These are phyloP conservation scores for Auanema sp. DNA, from an alignment of 2,888 invertebrate species.

Conservation along the genomic window DNA sequence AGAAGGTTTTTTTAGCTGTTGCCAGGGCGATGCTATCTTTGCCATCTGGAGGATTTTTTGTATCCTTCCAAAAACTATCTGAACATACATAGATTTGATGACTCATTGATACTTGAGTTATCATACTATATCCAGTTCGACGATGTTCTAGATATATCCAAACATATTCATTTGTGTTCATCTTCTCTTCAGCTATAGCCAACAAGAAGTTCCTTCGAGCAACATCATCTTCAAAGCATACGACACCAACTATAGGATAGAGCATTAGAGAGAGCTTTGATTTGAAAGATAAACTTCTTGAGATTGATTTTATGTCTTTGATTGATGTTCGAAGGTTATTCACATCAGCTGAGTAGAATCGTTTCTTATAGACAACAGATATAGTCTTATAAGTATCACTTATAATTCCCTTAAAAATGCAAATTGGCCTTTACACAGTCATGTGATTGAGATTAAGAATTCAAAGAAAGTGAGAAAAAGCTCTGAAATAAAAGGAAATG, in stretches of 20 bases:
- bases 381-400: too few species aligned
- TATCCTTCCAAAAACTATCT: conserved; percentile 29
- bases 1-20: conserved; percentile 17
- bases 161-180: conserved; percentile 35
- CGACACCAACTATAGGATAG: conserved; percentile 23
- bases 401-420: too few species aligned
- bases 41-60: conserved; percentile 20
- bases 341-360: too few species aligned
- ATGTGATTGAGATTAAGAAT: too few species aligned
- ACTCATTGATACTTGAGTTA: background rate
- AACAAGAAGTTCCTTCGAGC: conserved; percentile 44
- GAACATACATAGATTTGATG: background rate
- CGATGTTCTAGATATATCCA: conserved; percentile 32
- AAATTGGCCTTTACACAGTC: too few species aligned
- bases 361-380: too few species aligned
- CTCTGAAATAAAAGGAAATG: too few species aligned
- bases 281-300: background rate
- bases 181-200: conserved; percentile 30
- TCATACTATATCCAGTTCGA: conserved; percentile 28
- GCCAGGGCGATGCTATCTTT: conserved; percentile 29
- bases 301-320: too few species aligned
- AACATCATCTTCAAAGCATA: conserved; percentile 46
- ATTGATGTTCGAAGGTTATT: too few species aligned
- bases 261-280: conserved; percentile 4
- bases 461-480: too few species aligned